Evolutionary conservation across 1,140 invertebrate genomes (phyloP).

Genomic region (Euschistus heros): DNA sequence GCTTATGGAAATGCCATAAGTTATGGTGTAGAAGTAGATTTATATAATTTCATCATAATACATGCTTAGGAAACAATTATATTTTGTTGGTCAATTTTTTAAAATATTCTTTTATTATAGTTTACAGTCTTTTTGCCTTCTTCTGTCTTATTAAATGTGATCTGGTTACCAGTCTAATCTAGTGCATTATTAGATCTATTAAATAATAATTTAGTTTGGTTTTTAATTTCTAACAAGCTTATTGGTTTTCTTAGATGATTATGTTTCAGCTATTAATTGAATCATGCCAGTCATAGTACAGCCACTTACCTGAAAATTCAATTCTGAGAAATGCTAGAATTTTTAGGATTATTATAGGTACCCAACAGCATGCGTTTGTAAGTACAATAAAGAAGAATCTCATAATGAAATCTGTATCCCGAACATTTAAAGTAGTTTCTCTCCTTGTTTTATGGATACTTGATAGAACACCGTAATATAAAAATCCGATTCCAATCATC

Average conservation of each 20-base stretch:
- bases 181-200: too few species aligned
- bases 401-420: slow-evolving; percentile 55
- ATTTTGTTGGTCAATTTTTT: too few species aligned
- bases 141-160: too few species aligned
- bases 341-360: slow-evolving; percentile 59
- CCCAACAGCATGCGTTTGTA: slow-evolving; percentile 63
- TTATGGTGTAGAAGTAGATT: too few species aligned
- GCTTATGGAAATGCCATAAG: too few species aligned
- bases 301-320: slow-evolving; percentile 39
- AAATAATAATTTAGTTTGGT: not conserved
- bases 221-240: not conserved
- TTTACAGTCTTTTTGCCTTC: too few species aligned
- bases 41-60: too few species aligned
- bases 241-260: not conserved
- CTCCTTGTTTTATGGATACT: slow-evolving; percentile 50
- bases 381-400: slow-evolving; percentile 66
- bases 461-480: slow-evolving; percentile 53
- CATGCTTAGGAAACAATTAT: too few species aligned
- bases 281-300: not conserved
- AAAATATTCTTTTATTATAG: too few species aligned
- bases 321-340: slow-evolving; percentile 47
- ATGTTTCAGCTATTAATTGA: not conserved
- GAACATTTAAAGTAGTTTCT: slow-evolving; percentile 45
- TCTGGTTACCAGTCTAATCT: too few species aligned
- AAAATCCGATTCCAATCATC: slow-evolving; percentile 47